Percentiles rank a stretch among this genome's conserved stretches.
Conservation (phyloP, 2,797 vertebrate species). For the Rhyacichthys aspro region DNA sequence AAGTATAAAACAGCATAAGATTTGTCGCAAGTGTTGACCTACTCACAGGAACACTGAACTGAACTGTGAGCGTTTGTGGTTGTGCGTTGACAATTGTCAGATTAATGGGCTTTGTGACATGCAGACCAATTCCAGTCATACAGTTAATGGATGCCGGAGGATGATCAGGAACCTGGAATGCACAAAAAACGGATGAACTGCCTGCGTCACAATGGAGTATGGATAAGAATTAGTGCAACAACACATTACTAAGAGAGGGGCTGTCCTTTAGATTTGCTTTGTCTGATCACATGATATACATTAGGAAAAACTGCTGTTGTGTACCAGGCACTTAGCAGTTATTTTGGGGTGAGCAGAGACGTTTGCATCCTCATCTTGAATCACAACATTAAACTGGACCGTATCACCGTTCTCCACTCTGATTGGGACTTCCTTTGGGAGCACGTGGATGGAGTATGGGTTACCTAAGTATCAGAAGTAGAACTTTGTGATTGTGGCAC, state of each 20-base stretch:
- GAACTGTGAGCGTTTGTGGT: conserved; percentile 77
- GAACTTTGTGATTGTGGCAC: background rate
- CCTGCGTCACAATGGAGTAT: too few relatives aligned
- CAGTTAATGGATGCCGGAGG: conserved; percentile 80
- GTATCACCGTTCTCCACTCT: conserved; percentile 86
- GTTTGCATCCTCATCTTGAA: conserved; percentile 89
- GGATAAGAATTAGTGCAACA: too few relatives aligned
- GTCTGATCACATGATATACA: background rate
- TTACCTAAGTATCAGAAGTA: conserved; percentile 73
- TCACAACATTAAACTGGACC: conserved; percentile 82
- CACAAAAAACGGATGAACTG: background rate
- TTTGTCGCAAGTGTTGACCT: too few relatives aligned
- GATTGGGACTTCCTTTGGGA: conserved; percentile 74
- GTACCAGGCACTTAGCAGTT: conserved; percentile 87
- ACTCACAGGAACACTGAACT: conserved; percentile 80
- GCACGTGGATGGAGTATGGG: conserved; percentile 80
- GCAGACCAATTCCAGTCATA: conserved; percentile 82
- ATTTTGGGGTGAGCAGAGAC: conserved; percentile 83
- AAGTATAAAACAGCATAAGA: background rate
- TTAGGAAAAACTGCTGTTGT: background rate
- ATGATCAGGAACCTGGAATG: conserved; percentile 80
- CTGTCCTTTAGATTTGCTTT: background rate
- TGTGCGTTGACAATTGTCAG: conserved; percentile 84
- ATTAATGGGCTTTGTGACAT: conserved; percentile 82
- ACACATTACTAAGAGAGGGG: too few relatives aligned